Conservation (phyloP, 2,888 invertebrate species). For the Deilephila porcellus region DNA sequence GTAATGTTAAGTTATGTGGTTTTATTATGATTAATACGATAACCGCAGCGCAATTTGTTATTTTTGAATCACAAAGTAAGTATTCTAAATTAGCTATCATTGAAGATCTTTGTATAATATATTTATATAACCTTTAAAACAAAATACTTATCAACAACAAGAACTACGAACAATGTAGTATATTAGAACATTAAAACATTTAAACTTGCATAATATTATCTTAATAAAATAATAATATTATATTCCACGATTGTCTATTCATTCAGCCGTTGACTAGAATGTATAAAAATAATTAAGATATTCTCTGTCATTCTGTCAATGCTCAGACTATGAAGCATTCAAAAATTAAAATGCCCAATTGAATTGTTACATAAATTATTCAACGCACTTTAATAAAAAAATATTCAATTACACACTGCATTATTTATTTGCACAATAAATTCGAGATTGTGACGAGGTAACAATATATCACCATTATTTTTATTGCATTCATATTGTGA, state of each 20-base stretch:
- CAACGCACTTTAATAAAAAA: background rate
- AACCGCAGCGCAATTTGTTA: too few relatives aligned
- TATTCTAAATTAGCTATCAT: too few relatives aligned
- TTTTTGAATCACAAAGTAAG: too few relatives aligned
- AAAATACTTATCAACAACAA: too few relatives aligned
- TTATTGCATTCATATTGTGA: constrained; percentile 6
- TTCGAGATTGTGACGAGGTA: background rate
- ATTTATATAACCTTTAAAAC: too few relatives aligned
- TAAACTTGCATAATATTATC: too few relatives aligned
- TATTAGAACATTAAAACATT: background rate
- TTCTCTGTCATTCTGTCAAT: background rate
- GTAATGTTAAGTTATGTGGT: background rate
- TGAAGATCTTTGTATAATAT: too few relatives aligned
- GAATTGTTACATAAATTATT: background rate
- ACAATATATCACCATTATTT: constrained; percentile 23
- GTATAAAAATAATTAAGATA: background rate
- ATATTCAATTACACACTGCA: constrained; percentile 1
- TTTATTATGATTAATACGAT: background rate
- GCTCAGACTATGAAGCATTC: background rate
- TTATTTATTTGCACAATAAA: constrained; percentile 9
- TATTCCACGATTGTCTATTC: background rate
- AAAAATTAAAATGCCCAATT: background rate
- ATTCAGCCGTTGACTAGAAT: background rate
- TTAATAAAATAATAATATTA: too few relatives aligned
- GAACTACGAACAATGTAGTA: background rate